phyloP scores from a whole-genome alignment of 2,888 invertebrate species.

The Polyploca ridens region DNA sequence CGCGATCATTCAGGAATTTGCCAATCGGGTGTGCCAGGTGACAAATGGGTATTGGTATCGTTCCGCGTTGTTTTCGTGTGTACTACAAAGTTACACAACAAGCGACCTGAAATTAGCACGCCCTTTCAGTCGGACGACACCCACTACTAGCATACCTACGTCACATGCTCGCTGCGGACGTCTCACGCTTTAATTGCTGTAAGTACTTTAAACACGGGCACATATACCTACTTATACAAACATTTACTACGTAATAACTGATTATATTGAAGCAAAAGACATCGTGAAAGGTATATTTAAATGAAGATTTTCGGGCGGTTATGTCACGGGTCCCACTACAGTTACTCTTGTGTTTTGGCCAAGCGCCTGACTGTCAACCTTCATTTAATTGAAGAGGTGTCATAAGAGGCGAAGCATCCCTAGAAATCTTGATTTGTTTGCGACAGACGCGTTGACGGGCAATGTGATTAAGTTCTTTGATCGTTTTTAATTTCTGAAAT shows the following conservation, averaged over 20 bases:
- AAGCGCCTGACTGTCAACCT: constrained; percentile 9
- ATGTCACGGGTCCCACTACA: constrained; percentile 4
- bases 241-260: neutral
- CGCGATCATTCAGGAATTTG: constrained; percentile 37
- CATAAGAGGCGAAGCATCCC: constrained; percentile 7
- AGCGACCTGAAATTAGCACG: constrained; percentile 53
- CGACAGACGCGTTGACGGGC: constrained; percentile 1
- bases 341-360: constrained; percentile 8
- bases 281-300: too few relatives aligned
- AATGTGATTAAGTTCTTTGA: constrained; percentile 4
- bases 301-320: neutral
- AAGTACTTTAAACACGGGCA: neutral
- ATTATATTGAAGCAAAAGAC: neutral
- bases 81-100: constrained; percentile 59
- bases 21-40: constrained; percentile 36
- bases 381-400: constrained; percentile 12
- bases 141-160: constrained; percentile 43
- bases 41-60: constrained; percentile 35
- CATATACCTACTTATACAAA: neutral
- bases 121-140: constrained; percentile 54
- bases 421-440: constrained; percentile 5
- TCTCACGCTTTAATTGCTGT: constrained; percentile 22
- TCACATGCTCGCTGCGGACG: constrained; percentile 38
- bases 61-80: constrained; percentile 62
- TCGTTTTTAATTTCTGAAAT: neutral